phyloP scores from a whole-genome alignment of 1,140 invertebrate species.

The Oedothorax gibbosus region DNA sequence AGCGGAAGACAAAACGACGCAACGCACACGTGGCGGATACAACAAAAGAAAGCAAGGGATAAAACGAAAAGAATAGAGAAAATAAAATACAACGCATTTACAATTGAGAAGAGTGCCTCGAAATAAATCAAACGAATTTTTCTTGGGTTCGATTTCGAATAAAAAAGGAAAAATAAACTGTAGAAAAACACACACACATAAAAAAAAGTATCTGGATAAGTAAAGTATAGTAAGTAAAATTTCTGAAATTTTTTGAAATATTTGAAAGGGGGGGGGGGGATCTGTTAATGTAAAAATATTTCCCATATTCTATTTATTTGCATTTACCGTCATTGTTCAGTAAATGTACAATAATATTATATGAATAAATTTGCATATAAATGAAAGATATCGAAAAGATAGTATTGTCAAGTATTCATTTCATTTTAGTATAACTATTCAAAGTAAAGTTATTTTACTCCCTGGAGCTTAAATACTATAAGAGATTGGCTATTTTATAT shows the following conservation, averaged over 20 bases:
- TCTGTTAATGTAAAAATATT: not conserved
- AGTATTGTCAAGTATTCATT: not conserved
- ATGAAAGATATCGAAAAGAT: not conserved
- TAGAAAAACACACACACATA: not conserved
- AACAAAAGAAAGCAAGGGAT: not conserved
- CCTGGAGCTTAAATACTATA: too few species aligned
- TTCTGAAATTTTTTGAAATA: slow-evolving; percentile 20
- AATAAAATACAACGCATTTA: slow-evolving; percentile 2
- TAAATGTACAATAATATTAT: not conserved
- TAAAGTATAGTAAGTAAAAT: slow-evolving; percentile 3
- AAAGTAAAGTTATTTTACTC: too few species aligned
- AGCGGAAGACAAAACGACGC: slow-evolving; percentile 20
- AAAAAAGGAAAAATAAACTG: slow-evolving; percentile 18
- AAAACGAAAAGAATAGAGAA: not conserved
- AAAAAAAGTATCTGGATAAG: not conserved
- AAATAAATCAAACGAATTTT: slow-evolving; percentile 58
- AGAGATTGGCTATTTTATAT: too few species aligned
- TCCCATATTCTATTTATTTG: slow-evolving; percentile 24
- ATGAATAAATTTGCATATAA: not conserved
- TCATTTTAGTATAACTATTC: too few species aligned
- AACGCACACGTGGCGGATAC: not conserved
- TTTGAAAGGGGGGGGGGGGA: slow-evolving; percentile 2
- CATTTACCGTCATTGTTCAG: not conserved
- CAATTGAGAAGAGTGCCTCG: slow-evolving; percentile 32
- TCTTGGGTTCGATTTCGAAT: slow-evolving; percentile 17